Evolutionary conservation across 2,797 vertebrate species (phyloP).

Genomic region (Discoglossus pictus): DNA sequence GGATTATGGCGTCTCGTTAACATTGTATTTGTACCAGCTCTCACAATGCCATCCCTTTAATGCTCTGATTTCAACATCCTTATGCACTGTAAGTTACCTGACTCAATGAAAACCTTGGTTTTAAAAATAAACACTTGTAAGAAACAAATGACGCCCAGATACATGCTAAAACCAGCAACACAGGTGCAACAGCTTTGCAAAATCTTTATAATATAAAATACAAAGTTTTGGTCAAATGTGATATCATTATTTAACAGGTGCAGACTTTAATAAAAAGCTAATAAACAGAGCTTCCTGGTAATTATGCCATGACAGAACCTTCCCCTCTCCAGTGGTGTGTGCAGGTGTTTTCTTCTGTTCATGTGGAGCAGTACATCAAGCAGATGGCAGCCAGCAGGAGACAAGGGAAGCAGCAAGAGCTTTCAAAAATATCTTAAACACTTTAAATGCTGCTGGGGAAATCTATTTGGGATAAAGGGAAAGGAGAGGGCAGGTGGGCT

Average conservation of each 20-base stretch:
- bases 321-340: slow-evolving; percentile 32
- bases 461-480: slow-evolving; percentile 39
- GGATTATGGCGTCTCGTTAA: no score
- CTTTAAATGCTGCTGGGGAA: slow-evolving; percentile 42
- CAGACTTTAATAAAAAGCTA: slow-evolving; percentile 19
- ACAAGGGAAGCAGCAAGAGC: slow-evolving; percentile 24
- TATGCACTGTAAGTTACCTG: no score
- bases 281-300: slow-evolving; percentile 24
- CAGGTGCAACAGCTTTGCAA: no score
- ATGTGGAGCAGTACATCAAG: slow-evolving; percentile 41
- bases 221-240: no score
- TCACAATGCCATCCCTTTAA: no score
- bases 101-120: no score
- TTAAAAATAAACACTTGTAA: no score
- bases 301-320: slow-evolving; percentile 31
- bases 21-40: no score
- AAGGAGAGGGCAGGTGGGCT: slow-evolving; percentile 45
- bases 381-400: slow-evolving; percentile 49
- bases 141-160: no score
- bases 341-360: slow-evolving; percentile 45
- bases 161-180: no score
- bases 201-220: no score
- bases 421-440: slow-evolving; percentile 46
- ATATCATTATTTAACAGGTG: slow-evolving; percentile 24
- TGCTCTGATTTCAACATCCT: no score